Conservation (phyloP, 2,113 vertebrate genomes). For the Nyctibius bracteatus region DNA sequence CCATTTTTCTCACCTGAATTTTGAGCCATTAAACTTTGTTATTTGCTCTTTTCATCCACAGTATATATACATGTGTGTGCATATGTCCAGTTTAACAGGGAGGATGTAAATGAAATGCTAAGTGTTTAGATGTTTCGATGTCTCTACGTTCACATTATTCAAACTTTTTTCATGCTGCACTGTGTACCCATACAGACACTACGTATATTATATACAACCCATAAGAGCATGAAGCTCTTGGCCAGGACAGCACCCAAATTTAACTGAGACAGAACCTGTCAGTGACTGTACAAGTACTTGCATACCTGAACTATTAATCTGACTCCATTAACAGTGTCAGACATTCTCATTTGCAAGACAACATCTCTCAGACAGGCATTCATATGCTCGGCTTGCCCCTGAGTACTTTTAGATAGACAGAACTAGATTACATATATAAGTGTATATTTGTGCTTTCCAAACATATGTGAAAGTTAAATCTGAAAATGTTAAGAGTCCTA, state of each 20-base stretch:
- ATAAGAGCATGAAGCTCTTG: not conserved
- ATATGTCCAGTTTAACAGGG: not conserved
- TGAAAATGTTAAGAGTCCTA: not conserved
- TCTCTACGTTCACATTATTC: not conserved
- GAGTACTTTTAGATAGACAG: not conserved
- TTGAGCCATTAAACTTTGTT: not conserved
- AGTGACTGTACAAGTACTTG: not conserved
- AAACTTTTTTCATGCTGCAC: not conserved
- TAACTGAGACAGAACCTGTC: not conserved
- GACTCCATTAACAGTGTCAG: not conserved
- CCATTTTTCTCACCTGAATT: not conserved
- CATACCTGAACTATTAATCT: not conserved
- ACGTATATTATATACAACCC: not conserved
- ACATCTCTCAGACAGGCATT: not conserved
- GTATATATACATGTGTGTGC: too few species aligned
- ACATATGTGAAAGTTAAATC: not conserved
- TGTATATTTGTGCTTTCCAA: not conserved
- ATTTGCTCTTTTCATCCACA: not conserved
- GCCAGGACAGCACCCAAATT: not conserved
- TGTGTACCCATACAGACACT: not conserved
- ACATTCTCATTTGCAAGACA: not conserved
- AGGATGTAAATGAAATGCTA: not conserved
- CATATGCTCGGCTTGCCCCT: not conserved
- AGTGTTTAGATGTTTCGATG: not conserved
- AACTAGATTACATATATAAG: not conserved